A percentile compares a stretch with the other conserved stretches of the same genome.
Conservation (phyloP, 2,888 invertebrate genomes). For the Eristalis arbustorum region DNA sequence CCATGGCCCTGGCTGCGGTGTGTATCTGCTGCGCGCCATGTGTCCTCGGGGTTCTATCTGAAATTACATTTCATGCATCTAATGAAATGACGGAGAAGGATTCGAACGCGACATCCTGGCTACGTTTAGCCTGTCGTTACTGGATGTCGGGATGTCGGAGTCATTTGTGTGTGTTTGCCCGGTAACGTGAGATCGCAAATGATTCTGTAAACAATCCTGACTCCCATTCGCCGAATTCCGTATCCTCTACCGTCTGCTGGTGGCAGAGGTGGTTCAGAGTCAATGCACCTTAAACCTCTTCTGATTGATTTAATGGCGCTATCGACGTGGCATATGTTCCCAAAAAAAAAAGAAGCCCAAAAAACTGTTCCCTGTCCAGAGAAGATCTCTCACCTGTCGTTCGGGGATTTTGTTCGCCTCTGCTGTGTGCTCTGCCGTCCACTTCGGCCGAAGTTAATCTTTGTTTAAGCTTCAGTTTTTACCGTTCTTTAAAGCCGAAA, state of each 20-base stretch:
- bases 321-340: constrained; percentile 1
- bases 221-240: background rate
- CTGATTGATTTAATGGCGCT: constrained; percentile 32
- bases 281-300: constrained; percentile 29
- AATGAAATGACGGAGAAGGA: constrained; percentile 66
- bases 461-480: constrained; percentile 30
- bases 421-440: background rate
- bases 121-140: constrained; percentile 25
- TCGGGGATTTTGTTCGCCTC: background rate
- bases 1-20: background rate
- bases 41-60: constrained; percentile 63
- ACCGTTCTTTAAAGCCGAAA: constrained; percentile 14
- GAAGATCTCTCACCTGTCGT: constrained; percentile 50
- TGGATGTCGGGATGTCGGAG: too few relatives aligned
- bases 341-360: background rate
- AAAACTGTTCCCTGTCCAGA: background rate
- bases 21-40: constrained; percentile 38
- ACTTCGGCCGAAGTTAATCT: background rate
- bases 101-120: constrained; percentile 38
- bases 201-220: constrained; percentile 25
- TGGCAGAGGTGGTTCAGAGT: background rate
- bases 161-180: background rate
- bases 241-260: background rate
- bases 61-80: constrained; percentile 68
- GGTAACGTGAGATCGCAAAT: constrained; percentile 29